Conservation (phyloP, 2,888 invertebrate genomes). For the Polydrusus cervinus region DNA sequence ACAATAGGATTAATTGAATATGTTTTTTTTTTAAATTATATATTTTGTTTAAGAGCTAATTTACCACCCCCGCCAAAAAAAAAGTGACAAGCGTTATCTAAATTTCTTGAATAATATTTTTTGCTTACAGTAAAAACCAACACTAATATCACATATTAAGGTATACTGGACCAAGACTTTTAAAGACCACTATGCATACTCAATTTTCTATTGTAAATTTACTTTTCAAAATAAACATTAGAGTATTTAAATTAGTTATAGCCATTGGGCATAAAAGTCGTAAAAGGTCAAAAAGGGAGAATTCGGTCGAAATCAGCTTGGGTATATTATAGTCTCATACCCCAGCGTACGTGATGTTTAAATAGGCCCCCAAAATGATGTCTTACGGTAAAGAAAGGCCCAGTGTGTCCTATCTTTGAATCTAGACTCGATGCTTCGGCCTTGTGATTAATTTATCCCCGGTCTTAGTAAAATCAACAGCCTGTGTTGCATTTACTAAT, state of each 20-base stretch:
- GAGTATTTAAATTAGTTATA: slow-evolving; percentile 39
- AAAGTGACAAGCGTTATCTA: too few species aligned
- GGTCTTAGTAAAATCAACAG: slow-evolving; percentile 56
- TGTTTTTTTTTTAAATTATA: too few species aligned
- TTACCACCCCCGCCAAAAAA: too few species aligned
- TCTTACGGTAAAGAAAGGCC: slow-evolving; percentile 45
- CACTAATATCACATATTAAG: too few species aligned
- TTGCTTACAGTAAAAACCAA: too few species aligned
- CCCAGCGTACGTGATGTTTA: slow-evolving; percentile 47
- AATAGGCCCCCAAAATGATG: slow-evolving; percentile 43
- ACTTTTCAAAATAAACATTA: slow-evolving; percentile 34
- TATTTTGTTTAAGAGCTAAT: too few species aligned
- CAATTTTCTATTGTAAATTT: slow-evolving; percentile 25
- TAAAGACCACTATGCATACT: background rate
- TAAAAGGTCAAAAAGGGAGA: slow-evolving; percentile 47
- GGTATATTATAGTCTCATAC: slow-evolving; percentile 38
- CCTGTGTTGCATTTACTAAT: slow-evolving; percentile 49
- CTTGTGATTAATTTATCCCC: slow-evolving; percentile 65
- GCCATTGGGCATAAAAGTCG: slow-evolving; percentile 36
- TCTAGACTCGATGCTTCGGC: slow-evolving; percentile 65
- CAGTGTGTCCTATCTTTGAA: slow-evolving; percentile 67
- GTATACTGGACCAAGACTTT: too few species aligned
- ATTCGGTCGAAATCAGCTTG: slow-evolving; percentile 37
- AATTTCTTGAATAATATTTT: too few species aligned
- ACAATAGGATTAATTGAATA: too few species aligned